Conservation (phyloP, 1,140 invertebrate genomes). For the Pristionchus pacificus region DNA sequence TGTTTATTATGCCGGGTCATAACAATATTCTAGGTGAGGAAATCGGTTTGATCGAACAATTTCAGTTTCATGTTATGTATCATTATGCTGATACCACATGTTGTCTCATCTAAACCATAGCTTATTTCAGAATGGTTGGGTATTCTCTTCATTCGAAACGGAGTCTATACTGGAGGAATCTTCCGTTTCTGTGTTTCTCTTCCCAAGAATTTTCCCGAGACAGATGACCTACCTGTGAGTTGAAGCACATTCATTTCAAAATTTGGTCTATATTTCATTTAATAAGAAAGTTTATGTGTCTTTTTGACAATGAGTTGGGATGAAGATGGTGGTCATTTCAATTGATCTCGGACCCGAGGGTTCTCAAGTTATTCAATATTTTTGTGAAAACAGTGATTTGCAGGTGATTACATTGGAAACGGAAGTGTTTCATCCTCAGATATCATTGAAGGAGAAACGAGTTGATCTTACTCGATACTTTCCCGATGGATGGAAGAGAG, state of each 20-base stretch:
- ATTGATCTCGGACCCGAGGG: too few species aligned
- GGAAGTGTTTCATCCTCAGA: conserved; percentile 10
- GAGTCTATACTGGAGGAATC: conserved; percentile 6
- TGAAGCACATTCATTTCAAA: neutral
- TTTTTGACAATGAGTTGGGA: too few species aligned
- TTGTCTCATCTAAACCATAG: neutral
- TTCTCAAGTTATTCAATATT: too few species aligned
- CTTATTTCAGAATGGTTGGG: conserved; percentile 10
- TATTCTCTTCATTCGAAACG: conserved; percentile 2
- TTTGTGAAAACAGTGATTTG: neutral
- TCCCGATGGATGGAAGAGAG: conserved; percentile 19
- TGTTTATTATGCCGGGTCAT: conserved; percentile 4
- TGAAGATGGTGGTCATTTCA: too few species aligned
- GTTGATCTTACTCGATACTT: conserved; percentile 12
- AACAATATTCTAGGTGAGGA: neutral
- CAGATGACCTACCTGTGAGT: conserved; percentile 3
- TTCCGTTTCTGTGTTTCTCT: conserved; percentile 5
- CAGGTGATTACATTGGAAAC: conserved; percentile 8
- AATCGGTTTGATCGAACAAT: too few species aligned
- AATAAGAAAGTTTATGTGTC: too few species aligned
- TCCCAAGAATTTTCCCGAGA: conserved; percentile 1
- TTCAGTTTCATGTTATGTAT: too few species aligned
- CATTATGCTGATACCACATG: too few species aligned
- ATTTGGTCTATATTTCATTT: too few species aligned
- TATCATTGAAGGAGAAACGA: neutral